These are phyloP conservation scores for Anticlea derivata DNA, from an alignment of 2,888 invertebrate species.

Conservation along the genomic window DNA sequence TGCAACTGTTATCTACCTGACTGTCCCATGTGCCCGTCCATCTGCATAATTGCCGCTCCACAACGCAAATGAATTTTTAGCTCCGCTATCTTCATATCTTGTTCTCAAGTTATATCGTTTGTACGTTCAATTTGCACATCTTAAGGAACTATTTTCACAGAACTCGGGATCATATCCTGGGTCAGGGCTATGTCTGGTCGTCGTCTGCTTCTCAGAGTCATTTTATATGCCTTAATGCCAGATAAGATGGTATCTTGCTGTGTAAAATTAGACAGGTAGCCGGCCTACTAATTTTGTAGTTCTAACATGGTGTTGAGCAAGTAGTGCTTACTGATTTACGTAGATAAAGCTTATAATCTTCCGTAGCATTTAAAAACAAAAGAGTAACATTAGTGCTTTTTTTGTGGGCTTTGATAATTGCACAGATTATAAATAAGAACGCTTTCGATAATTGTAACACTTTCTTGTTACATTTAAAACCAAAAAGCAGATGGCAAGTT, in stretches of 20 bases:
- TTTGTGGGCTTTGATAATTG: background rate
- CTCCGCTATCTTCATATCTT: constrained; percentile 50
- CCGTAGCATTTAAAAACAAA: constrained; percentile 5
- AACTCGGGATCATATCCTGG: constrained; percentile 32
- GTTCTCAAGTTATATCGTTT: constrained; percentile 38
- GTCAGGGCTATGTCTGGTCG: constrained; percentile 28
- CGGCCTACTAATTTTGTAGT: constrained; percentile 4
- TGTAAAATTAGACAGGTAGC: constrained; percentile 8
- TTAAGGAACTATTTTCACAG: constrained; percentile 27
- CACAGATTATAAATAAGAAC: constrained; percentile 5
- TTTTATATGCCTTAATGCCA: constrained; percentile 8
- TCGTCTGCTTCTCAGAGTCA: constrained; percentile 26
- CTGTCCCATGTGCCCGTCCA: constrained; percentile 20
- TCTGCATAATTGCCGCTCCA: constrained; percentile 34
- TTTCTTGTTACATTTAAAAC: constrained; percentile 5
- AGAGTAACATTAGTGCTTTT: background rate
- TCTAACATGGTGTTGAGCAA: constrained; percentile 13
- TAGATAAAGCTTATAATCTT: constrained; percentile 1
- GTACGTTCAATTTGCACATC: constrained; percentile 20
- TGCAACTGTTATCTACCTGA: constrained; percentile 3
- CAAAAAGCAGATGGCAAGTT: constrained; percentile 20
- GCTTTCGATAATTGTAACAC: background rate
- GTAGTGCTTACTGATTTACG: constrained; percentile 3
- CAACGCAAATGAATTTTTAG: constrained; percentile 48
- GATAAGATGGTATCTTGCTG: constrained; percentile 11